phyloP scores from a whole-genome alignment of 2,888 invertebrate genomes.

The Noctua pronuba region DNA sequence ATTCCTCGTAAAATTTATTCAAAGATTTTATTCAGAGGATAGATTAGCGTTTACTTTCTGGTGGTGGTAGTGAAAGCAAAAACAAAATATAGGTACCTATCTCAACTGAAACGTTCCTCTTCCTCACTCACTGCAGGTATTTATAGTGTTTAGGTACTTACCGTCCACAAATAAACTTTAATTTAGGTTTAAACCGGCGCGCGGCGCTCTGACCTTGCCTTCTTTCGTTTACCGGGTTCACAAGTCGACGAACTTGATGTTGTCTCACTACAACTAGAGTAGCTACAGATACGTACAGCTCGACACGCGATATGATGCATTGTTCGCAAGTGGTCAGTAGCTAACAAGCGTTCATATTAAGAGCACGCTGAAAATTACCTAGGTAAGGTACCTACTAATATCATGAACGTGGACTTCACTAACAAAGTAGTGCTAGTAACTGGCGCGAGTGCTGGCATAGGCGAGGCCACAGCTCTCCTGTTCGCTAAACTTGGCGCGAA shows the following conservation, averaged over 20 bases:
- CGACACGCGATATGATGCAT: neutral
- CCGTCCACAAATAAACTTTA: neutral
- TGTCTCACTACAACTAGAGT: neutral
- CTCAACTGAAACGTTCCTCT: neutral
- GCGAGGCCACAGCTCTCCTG: conserved; percentile 70
- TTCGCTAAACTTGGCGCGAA: conserved; percentile 72
- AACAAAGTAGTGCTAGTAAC: conserved; percentile 75
- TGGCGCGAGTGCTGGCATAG: conserved; percentile 76
- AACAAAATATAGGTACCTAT: neutral
- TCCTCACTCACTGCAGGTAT: neutral
- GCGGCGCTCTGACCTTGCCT: neutral
- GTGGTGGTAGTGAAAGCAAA: too few species aligned
- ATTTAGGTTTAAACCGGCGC: neutral
- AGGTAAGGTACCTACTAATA: too few species aligned
- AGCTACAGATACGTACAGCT: conserved; percentile 7
- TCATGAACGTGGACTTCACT: conserved; percentile 63
- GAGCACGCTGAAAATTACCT: conserved; percentile 17
- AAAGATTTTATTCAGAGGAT: neutral
- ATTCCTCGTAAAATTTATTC: neutral
- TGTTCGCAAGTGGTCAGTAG: conserved; percentile 25
- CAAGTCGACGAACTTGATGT: conserved; percentile 35
- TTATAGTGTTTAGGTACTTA: neutral
- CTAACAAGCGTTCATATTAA: conserved; percentile 6
- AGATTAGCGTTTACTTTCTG: neutral
- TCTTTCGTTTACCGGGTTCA: neutral